Conservation (phyloP, 2,113 vertebrate genomes). For the Leucosticte australis region DNA sequence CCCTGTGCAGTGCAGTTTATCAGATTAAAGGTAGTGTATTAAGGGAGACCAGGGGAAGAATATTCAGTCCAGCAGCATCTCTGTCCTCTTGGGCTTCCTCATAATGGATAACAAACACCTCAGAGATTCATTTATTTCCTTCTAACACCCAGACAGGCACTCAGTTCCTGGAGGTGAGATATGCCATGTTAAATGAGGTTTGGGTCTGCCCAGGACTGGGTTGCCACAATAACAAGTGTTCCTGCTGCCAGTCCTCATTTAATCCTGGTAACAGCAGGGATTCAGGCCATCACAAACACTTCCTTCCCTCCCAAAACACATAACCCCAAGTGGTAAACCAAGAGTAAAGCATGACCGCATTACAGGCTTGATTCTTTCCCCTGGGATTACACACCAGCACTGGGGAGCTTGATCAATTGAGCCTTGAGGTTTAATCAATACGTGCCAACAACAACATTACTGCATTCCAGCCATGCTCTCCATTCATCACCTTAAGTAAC, state of each 20-base stretch:
- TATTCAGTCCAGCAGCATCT: not conserved
- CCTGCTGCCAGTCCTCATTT: not conserved
- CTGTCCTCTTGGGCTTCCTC: not conserved
- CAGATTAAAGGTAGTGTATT: not conserved
- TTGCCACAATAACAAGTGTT: not conserved
- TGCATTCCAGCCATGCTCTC: not conserved
- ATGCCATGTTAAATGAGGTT: not conserved
- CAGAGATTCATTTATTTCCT: not conserved
- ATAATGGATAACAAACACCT: not conserved
- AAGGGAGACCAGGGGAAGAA: not conserved
- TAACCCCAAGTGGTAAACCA: not conserved
- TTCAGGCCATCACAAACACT: not conserved
- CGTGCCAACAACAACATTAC: not conserved
- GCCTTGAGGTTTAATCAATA: constrained; percentile 42
- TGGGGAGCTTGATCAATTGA: constrained; percentile 39
- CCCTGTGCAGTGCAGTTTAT: accelerated
- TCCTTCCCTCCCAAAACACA: not conserved
- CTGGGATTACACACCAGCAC: not conserved
- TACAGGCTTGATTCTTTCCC: constrained; percentile 17
- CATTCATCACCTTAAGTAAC: constrained; percentile 30
- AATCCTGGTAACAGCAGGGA: not conserved
- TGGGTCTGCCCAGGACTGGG: not conserved
- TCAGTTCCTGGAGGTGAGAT: not conserved
- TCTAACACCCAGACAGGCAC: not conserved
- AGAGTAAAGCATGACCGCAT: not conserved